phyloP scores from a whole-genome alignment of 2,113 vertebrate species.

The Dasyprocta punctata region DNA sequence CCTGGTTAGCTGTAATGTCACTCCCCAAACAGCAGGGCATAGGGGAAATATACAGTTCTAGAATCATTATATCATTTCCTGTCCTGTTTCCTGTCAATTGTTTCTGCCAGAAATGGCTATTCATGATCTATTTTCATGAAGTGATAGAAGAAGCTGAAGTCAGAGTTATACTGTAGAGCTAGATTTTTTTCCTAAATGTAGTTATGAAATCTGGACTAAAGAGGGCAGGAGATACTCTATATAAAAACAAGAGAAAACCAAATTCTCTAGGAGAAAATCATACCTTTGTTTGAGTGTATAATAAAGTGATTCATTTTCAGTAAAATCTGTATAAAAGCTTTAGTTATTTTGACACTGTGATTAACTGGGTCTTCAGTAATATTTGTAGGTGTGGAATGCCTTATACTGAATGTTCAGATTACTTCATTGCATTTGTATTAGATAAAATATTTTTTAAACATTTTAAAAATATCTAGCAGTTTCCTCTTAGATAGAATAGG shows the following conservation, averaged over 20 bases:
- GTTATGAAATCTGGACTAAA: slow-evolving; percentile 91
- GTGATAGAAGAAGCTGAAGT: slow-evolving; percentile 82
- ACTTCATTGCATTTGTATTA: slow-evolving; percentile 80
- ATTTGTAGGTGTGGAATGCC: slow-evolving; percentile 80
- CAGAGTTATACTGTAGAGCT: slow-evolving; percentile 68
- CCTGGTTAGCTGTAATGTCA: slow-evolving; percentile 85
- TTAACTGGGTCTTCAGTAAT: slow-evolving; percentile 85
- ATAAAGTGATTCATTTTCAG: slow-evolving; percentile 89
- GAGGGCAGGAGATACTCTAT: slow-evolving; percentile 91
- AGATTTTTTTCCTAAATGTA: slow-evolving; percentile 85
- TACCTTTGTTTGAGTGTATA: slow-evolving; percentile 83
- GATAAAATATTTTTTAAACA: slow-evolving; percentile 79
- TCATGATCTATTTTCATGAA: slow-evolving; percentile 89
- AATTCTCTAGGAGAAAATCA: slow-evolving; percentile 81
- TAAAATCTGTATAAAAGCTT: slow-evolving; percentile 87
- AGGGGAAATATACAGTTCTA: slow-evolving; percentile 85
- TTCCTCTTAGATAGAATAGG: slow-evolving; percentile 81
- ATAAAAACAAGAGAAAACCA: slow-evolving; percentile 73
- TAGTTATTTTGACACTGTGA: slow-evolving; percentile 88
- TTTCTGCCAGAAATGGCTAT: slow-evolving; percentile 87
- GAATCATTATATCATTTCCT: slow-evolving; percentile 91
- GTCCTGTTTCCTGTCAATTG: slow-evolving; percentile 88
- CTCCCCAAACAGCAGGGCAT: slow-evolving; percentile 85
- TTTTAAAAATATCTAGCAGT: slow-evolving; percentile 71
- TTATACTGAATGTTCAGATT: slow-evolving; percentile 74